Evolutionary conservation across 2,888 invertebrate species (phyloP), one percentile per base, ranked within the genome.

Genomic region (Drosophila stalkeri): DNA sequence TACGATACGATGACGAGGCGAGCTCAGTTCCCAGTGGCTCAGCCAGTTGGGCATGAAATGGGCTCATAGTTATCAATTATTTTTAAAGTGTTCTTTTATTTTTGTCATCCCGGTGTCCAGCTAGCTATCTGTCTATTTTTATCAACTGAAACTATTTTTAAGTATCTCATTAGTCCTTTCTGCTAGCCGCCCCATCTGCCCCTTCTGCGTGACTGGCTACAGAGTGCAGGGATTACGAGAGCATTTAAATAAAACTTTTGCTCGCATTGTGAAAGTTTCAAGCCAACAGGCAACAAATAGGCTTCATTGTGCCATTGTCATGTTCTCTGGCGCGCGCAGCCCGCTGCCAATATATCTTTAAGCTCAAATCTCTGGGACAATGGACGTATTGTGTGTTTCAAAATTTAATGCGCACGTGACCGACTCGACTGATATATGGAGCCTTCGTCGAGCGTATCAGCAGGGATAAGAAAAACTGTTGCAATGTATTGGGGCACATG

Each of bases 341-440:
- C n/a, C 49, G 60, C 64, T 55, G 66, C 59, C 66, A 63, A 61
- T 65, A 73, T 70, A 80, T 81, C 82, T 81, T 68, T 59, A 46
- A 75, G 82, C 82, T 82, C 72, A 81, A 82, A 85, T 81, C 86
- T 82, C 68, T 79, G 82, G 51, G 60, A 81, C 79, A 84, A 81
- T 80, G 69, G 78, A 68, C 82, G 72, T 64, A 85, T 85, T 85
- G 82, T 81, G 56, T 72, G 86, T 56, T 66, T 61, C 47, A 67
- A 75, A 85, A 85, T 85, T 59, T 79, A 81, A 81, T 72, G 85
- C 81, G 75, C 79, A 82, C 81, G 81, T 81, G 81, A 85, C 76
- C 82, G 76, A 75, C 70, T 72, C 27, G n/a, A 11, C 55, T 55
- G 55, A 55, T 27, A 55, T 85, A 68, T 79, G 61, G 62, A 66